Evolutionary conservation across 2,113 vertebrate species (phyloP).

Genomic region (Gasterosteus nipponicus): DNA sequence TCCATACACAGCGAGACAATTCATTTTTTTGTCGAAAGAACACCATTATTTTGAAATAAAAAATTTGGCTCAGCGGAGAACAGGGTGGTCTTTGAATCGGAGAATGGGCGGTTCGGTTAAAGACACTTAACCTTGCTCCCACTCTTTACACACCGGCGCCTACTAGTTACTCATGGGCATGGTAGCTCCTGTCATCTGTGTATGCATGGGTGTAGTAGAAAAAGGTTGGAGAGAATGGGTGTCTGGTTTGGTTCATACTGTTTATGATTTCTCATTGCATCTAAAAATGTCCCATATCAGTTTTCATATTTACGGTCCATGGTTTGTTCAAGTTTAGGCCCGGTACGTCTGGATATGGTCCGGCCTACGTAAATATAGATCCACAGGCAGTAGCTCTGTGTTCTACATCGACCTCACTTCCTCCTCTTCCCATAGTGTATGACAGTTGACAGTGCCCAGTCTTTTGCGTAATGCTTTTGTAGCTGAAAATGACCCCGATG

Average conservation of each 20-base stretch:
- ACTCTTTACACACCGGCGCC: too few relatives aligned
- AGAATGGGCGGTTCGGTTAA: too few relatives aligned
- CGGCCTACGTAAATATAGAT: neutral
- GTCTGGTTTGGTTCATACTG: neutral
- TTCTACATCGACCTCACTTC: too few relatives aligned
- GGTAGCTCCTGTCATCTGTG: too few relatives aligned
- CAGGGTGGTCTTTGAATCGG: too few relatives aligned
- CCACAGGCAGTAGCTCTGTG: neutral
- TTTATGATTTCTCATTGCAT: neutral
- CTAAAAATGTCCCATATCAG: neutral
- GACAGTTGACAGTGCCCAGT: neutral
- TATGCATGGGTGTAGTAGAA: too few relatives aligned
- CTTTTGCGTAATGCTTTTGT: too few relatives aligned
- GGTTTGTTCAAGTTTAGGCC: neutral
- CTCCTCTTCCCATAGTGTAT: too few relatives aligned
- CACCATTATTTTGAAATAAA: neutral
- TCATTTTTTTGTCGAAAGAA: neutral
- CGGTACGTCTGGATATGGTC: too few relatives aligned
- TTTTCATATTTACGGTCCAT: neutral
- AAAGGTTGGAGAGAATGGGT: neutral
- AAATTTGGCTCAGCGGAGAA: neutral
- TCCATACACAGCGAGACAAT: neutral
- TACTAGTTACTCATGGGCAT: too few relatives aligned
- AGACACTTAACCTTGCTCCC: too few relatives aligned
- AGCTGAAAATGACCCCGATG: neutral